Evolutionary conservation across 2,888 invertebrate species (phyloP), one percentile per base, ranked within the genome.

Genomic region (Nezara viridula): DNA sequence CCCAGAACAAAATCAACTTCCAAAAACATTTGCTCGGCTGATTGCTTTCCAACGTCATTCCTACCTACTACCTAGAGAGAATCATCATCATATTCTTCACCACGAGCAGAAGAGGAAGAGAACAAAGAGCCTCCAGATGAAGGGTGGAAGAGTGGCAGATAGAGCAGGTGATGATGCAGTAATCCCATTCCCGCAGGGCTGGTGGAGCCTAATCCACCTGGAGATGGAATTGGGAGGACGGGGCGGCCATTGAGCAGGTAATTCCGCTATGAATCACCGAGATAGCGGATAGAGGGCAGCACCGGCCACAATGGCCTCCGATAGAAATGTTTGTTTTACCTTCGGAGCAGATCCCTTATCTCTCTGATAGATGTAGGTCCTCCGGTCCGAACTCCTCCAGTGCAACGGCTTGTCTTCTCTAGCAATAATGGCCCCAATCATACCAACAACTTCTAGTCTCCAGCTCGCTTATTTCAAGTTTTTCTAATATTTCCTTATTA

Each of bases 261-360:
- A 81, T 81, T 81, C 81, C 81, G n/a, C 81, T 44, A 81, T 81
- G 81, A 81, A 81, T 81, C 81, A 81, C 44, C 81, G n/a, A 81
- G 81, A 81, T 81, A 81, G 10, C 81, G n/a, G 16, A 4, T 14
- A 6, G n/a, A 10, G 3, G 44, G 7, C 44, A 44, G 44, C 44
- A 44, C 44, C 24, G 27, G 24, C 77, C 77, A 77, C 77, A 77
- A 77, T 77, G 77, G 77, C 10, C 44, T 21, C 44, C 81, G 81
- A 81, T 81, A 44, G 81, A 81, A 81, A 47, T 81, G 81, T 81
- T 81, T 37, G 66, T 37, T 37, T 37, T 73, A 73, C 32, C 81
- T 81, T n/a, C 6, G 12, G 44, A 81, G 44, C 81, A 44, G 81
- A 81, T 44, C 81, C 44, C 81, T 44, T 81, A 81, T 81, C 81